phyloP scores from a whole-genome alignment of 2,888 invertebrate genomes.

The Diabrotica balteata region DNA sequence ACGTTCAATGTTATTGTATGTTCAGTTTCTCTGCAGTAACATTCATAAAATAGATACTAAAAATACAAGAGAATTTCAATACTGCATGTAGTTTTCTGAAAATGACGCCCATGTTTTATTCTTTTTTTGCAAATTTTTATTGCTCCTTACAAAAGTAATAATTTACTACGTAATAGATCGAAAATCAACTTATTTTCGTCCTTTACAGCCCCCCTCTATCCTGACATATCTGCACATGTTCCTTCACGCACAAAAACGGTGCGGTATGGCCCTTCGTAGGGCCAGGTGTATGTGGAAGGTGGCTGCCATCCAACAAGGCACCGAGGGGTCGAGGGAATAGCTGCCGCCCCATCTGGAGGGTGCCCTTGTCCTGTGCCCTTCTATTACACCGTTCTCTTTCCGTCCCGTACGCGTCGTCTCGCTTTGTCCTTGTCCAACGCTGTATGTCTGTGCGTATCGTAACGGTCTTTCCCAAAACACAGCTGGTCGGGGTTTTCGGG shows the following conservation, averaged over 20 bases:
- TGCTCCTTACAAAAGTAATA: no score
- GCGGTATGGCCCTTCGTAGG: constrained; percentile 34
- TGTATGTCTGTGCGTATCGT: constrained; percentile 31
- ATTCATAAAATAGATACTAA: no score
- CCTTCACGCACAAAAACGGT: constrained; percentile 24
- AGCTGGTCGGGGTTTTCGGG: constrained; percentile 41
- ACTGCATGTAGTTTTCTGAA: no score
- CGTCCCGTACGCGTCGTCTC: not conserved
- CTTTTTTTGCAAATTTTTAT: no score
- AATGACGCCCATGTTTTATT: no score
- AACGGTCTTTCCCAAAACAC: constrained; percentile 47
- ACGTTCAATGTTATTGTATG: no score
- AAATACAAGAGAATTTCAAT: no score
- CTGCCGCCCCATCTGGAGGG: constrained; percentile 39
- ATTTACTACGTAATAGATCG: no score
- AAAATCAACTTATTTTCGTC: no score
- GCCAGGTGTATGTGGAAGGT: constrained; percentile 43
- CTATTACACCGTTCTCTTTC: constrained; percentile 4
- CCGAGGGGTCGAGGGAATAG: not conserved
- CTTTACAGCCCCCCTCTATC: no score
- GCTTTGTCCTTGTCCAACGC: constrained; percentile 14
- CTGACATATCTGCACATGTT: constrained; percentile 24
- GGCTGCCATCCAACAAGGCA: constrained; percentile 4
- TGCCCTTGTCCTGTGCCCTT: constrained; percentile 33
- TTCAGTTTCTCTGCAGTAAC: no score